Evolutionary conservation across 2,113 vertebrate species (phyloP).

Genomic region (Tor tambroides): DNA sequence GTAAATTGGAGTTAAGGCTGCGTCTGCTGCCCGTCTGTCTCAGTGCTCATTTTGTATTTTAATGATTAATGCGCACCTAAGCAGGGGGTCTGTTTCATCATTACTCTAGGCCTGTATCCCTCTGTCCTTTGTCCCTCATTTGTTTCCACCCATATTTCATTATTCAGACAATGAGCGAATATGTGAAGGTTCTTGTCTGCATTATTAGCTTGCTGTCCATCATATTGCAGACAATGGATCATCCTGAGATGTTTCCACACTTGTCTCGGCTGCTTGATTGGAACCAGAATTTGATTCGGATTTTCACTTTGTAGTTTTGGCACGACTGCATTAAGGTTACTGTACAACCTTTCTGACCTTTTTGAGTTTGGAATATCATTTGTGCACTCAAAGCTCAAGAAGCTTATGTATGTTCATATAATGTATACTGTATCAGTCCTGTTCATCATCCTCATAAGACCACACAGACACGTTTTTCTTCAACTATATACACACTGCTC

Average conservation of each 20-base stretch:
- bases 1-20: conserved; percentile 63
- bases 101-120: conserved; percentile 58
- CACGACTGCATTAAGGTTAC: background rate
- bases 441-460: background rate
- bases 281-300: background rate
- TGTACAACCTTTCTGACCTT: background rate
- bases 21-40: conserved; percentile 60
- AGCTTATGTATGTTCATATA: background rate
- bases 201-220: conserved; percentile 26
- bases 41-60: conserved; percentile 62
- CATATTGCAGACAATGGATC: conserved; percentile 7
- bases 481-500: background rate
- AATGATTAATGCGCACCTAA: conserved; percentile 75
- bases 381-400: no score
- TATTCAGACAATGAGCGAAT: conserved; percentile 31
- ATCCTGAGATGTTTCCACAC: background rate
- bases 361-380: background rate
- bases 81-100: conserved; percentile 64
- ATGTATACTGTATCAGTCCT: background rate
- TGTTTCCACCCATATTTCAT: conserved; percentile 49
- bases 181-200: background rate
- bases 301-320: no score
- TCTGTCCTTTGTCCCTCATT: conserved; percentile 57
- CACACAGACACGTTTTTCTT: background rate
- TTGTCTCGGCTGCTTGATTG: background rate